Conservation (phyloP, 2,888 invertebrate species). For the Drosophila histrio region DNA sequence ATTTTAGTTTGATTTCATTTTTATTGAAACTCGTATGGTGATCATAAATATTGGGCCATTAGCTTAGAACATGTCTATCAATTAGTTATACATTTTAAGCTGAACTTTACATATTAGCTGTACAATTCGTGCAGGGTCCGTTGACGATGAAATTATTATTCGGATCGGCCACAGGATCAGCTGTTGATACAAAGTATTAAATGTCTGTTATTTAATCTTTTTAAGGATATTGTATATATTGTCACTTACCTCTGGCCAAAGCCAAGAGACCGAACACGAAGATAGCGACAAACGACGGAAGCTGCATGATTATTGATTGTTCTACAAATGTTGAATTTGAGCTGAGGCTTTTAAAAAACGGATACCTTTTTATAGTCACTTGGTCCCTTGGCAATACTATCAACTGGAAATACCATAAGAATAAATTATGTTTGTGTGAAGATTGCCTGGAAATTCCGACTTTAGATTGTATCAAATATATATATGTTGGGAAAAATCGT, state of each 20-base stretch:
- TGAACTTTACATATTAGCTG: too few species aligned
- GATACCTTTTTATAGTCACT: neutral
- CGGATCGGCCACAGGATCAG: neutral
- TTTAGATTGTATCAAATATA: too few species aligned
- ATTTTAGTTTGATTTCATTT: too few species aligned
- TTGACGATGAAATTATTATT: neutral
- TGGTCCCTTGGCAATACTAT: neutral
- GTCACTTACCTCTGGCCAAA: neutral
- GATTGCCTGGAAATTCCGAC: too few species aligned
- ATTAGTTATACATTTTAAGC: too few species aligned
- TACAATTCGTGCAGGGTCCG: neutral
- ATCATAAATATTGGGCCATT: too few species aligned
- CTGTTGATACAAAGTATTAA: neutral
- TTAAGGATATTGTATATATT: neutral
- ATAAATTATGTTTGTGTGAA: too few species aligned
- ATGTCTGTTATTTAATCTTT: neutral
- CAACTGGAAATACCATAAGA: neutral
- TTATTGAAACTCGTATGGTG: too few species aligned
- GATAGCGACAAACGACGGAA: neutral
- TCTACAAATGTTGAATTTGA: neutral
- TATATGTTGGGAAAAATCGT: too few species aligned
- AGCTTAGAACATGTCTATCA: too few species aligned
- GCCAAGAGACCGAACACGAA: neutral
- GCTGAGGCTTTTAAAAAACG: neutral
- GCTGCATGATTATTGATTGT: neutral